phyloP scores from a whole-genome alignment of 2,797 vertebrate genomes.

The Ispidina picta region DNA sequence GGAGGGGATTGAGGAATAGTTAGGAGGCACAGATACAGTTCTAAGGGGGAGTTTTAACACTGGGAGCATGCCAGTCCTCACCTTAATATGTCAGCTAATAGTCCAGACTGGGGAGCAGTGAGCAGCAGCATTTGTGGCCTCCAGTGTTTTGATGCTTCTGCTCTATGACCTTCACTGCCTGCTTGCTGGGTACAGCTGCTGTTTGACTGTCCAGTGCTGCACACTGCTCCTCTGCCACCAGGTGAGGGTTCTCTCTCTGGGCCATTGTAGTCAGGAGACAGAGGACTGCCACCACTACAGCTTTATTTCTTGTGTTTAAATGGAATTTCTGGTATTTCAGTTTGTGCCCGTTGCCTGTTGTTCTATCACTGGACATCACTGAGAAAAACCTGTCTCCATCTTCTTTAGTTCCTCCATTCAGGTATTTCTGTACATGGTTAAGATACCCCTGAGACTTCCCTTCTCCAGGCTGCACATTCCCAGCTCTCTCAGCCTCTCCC shows the following conservation, averaged over 20 bases:
- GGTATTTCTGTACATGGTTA: neutral
- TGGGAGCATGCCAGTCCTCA: neutral
- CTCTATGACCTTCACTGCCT: neutral
- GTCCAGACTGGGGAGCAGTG: neutral
- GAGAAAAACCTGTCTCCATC: neutral
- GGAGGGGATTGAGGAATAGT: neutral
- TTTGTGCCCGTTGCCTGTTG: neutral
- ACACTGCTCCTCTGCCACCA: neutral
- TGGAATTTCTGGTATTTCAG: neutral
- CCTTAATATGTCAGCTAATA: neutral
- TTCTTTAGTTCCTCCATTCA: neutral
- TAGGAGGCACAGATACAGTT: neutral
- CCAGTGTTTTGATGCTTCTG: neutral
- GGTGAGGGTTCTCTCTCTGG: too few species aligned
- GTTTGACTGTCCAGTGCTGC: too few species aligned
- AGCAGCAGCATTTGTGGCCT: neutral
- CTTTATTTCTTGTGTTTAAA: neutral
- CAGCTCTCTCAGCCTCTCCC: neutral
- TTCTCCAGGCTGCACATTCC: neutral
- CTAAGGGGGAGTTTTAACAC: neutral
- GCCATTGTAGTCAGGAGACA: neutral
- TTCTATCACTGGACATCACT: neutral
- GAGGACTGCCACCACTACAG: neutral
- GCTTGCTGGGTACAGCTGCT: neutral
- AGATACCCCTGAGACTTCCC: neutral